phyloP scores from a whole-genome alignment of 2,797 vertebrate genomes.

The Anisognathus igniventris region DNA sequence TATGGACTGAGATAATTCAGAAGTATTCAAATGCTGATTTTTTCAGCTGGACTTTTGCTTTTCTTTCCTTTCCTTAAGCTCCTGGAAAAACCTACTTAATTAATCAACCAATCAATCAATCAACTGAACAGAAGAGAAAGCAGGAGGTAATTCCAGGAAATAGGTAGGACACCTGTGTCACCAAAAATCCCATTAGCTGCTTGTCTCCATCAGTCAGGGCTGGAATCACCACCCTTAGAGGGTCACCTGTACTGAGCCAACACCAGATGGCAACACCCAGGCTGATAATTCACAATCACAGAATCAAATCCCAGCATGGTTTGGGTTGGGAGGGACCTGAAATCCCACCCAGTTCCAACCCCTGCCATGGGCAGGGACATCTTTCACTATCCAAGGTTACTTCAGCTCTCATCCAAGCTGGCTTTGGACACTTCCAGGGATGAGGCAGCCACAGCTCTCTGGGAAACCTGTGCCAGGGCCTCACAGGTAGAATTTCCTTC shows the following conservation, averaged over 20 bases:
- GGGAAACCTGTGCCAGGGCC: background rate
- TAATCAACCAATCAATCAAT: background rate
- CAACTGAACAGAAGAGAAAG: background rate
- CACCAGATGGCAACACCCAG: background rate
- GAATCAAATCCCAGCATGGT: background rate
- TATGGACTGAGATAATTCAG: background rate
- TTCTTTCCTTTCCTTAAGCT: background rate
- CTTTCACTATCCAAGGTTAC: rapidly evolving
- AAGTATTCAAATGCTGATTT: background rate
- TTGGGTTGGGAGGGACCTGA: background rate
- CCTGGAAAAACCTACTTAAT: background rate
- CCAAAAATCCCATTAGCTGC: conserved; percentile 12
- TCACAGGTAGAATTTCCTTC: background rate
- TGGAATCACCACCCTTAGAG: background rate
- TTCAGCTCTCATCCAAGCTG: background rate
- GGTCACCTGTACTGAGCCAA: background rate
- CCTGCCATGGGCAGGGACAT: background rate
- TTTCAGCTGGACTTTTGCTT: background rate
- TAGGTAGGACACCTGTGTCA: background rate
- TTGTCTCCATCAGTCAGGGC: background rate
- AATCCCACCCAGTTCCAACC: background rate
- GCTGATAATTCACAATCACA: background rate
- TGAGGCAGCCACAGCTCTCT: background rate
- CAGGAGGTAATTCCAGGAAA: background rate
- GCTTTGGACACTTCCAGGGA: background rate